phyloP scores from a whole-genome alignment of 2,113 vertebrate genomes.

The Seriola quinqueradiata region DNA sequence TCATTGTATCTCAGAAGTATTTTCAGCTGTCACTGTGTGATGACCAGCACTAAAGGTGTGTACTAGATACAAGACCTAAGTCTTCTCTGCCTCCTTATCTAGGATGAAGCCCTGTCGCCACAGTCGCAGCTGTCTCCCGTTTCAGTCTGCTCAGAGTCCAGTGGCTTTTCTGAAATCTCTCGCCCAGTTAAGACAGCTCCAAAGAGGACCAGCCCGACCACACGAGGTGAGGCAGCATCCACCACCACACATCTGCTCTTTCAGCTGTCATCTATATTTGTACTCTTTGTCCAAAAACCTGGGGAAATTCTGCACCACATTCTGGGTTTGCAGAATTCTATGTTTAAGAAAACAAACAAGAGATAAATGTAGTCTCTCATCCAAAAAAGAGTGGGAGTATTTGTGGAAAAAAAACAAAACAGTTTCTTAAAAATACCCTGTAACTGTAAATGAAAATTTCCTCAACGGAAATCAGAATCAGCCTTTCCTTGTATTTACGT shows the following conservation, averaged over 20 bases:
- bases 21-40: background rate
- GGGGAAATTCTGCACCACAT: background rate
- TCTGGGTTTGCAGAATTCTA: slow-evolving; percentile 2
- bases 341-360: background rate
- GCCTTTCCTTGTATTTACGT: background rate
- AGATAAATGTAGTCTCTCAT: background rate
- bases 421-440: background rate
- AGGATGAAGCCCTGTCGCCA: slow-evolving; percentile 91
- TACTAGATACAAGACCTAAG: background rate
- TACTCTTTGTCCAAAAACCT: background rate
- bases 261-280: slow-evolving; percentile 13
- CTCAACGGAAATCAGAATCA: background rate
- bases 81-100: slow-evolving; percentile 35
- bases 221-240: slow-evolving; percentile 71
- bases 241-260: background rate
- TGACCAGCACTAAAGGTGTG: background rate
- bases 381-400: background rate
- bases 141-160: slow-evolving; percentile 89
- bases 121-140: slow-evolving; percentile 88
- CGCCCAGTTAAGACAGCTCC: slow-evolving; percentile 72
- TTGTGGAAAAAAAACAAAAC: background rate
- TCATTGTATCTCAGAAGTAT: background rate
- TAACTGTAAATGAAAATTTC: background rate
- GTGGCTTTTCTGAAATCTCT: slow-evolving; percentile 76
- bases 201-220: slow-evolving; percentile 70